Base-by-base conservation (phyloP, 2,888 invertebrate species). In the Catonia carolina region DNA sequence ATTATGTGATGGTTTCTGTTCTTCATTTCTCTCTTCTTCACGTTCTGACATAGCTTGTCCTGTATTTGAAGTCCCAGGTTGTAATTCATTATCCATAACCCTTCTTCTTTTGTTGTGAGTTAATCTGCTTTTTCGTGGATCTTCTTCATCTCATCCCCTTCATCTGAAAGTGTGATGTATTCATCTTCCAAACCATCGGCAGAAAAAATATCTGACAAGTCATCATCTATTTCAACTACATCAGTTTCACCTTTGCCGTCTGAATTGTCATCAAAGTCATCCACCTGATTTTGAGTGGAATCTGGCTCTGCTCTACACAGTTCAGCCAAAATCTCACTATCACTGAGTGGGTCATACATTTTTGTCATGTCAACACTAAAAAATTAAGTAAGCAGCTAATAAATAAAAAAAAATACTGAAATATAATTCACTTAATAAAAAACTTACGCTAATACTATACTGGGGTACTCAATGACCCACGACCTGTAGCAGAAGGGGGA, bases 361-460 rank as follows among this genome's bases (percentile, higher is more conserved):
- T 14, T 18, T 41, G 41, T 15, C 18, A 41, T 15, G 15, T 41
- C 15, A 15, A 41, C 14, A 15, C 15, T 41, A 37, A 37, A 37
- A 37, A 15, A 41, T 27, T 27, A 27, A 27, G 8, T 27, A 27
- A 27, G 27, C 27, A 8, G 27, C 27, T 27, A 51, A 51, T 33
- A 14, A 31, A 8, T 23, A 51, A 51, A 33, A 51, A 33, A n/a
- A 33, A 35, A n/a, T n/a, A n/a, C n/a, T n/a, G n/a, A n/a, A n/a
- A n/a, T n/a, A n/a, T n/a, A n/a, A n/a, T n/a, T n/a, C 51, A 35
- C 35, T 51, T 15, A 18, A 36, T 17, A 33, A 51, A 51, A 36
- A 51, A 51, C 36, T 33, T n/a, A 51, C 51, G 33, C 51, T 33
- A 35, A 51, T 36, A 18, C 14, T 51, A 51, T 36, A 50, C 48